Evolutionary conservation across 2,888 invertebrate genomes (phyloP).

Genomic region (Cryptosula pallasiana): DNA sequence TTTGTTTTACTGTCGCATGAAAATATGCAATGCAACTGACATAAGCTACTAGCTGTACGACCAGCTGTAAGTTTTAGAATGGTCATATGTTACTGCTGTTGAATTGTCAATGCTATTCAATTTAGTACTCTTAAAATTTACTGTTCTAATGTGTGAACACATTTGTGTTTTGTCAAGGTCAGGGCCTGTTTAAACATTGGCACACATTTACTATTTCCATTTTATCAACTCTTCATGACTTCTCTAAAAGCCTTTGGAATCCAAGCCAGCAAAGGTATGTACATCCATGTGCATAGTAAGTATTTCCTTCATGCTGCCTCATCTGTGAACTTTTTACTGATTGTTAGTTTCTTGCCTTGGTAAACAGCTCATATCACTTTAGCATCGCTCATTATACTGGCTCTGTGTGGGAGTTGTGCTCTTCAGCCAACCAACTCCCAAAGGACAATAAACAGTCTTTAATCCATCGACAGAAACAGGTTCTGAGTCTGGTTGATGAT

Average conservation of each 20-base stretch:
- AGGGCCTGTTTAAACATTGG: not conserved
- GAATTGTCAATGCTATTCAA: no score
- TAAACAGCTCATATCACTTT: no score
- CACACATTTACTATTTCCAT: not conserved
- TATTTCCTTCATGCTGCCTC: no score
- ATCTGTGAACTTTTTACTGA: no score
- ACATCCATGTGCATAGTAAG: no score
- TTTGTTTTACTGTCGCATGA: no score
- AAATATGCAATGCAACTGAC: no score
- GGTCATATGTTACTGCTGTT: no score
- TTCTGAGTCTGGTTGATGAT: not conserved
- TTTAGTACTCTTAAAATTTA: not conserved
- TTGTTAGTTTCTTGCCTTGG: not conserved
- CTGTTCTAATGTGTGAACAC: not conserved
- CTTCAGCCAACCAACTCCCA: not conserved
- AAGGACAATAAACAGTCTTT: conserved; percentile 5
- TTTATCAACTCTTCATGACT: not conserved
- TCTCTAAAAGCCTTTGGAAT: not conserved
- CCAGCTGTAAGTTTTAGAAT: no score
- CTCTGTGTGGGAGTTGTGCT: conserved; percentile 8
- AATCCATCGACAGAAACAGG: not conserved
- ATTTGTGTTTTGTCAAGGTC: not conserved
- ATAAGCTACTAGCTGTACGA: no score
- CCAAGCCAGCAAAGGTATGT: not conserved
- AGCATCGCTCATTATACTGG: conserved; percentile 14